Percentiles rank a stretch among this genome's conserved stretches.
These are phyloP conservation scores for Epinephelus cyanopodus DNA, from an alignment of 2,113 vertebrate species.

Conservation along the genomic window DNA sequence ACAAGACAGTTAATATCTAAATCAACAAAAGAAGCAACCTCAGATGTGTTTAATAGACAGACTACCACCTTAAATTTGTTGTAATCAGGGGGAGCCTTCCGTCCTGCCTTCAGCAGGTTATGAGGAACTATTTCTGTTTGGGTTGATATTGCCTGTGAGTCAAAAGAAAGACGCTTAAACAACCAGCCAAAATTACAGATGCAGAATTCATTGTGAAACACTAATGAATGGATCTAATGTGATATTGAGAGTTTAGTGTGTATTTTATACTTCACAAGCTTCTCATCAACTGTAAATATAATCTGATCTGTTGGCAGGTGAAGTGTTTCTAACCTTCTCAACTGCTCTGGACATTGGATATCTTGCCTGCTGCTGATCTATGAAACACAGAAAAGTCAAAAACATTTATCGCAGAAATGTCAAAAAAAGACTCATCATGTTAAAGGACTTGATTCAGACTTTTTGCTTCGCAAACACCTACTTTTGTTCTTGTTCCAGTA, in stretches of 20 bases:
- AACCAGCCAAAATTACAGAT: background rate
- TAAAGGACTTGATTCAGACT: background rate
- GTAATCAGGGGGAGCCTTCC: constrained; percentile 72
- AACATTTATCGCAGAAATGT: background rate
- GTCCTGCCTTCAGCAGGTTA: constrained; percentile 47
- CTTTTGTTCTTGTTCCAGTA: constrained; percentile 65
- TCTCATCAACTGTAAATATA: background rate
- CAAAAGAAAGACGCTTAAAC: background rate
- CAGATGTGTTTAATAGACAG: background rate
- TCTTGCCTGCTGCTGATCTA: constrained; percentile 63
- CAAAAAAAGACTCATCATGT: background rate
- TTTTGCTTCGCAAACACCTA: constrained; percentile 13
- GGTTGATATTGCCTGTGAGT: constrained; percentile 51
- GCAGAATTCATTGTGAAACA: background rate
- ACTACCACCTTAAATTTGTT: constrained; percentile 62
- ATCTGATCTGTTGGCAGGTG: background rate
- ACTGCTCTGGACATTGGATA: constrained; percentile 75
- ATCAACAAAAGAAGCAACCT: background rate
- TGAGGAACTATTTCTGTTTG: constrained; percentile 59
- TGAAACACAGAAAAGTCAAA: background rate
- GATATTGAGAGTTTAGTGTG: background rate
- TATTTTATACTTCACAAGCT: background rate
- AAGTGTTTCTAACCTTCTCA: constrained; percentile 73
- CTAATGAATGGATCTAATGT: background rate
- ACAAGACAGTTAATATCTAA: background rate